These are phyloP conservation scores for Hemicordylus capensis DNA, from an alignment of 2,113 vertebrate genomes.

Conservation along the genomic window DNA sequence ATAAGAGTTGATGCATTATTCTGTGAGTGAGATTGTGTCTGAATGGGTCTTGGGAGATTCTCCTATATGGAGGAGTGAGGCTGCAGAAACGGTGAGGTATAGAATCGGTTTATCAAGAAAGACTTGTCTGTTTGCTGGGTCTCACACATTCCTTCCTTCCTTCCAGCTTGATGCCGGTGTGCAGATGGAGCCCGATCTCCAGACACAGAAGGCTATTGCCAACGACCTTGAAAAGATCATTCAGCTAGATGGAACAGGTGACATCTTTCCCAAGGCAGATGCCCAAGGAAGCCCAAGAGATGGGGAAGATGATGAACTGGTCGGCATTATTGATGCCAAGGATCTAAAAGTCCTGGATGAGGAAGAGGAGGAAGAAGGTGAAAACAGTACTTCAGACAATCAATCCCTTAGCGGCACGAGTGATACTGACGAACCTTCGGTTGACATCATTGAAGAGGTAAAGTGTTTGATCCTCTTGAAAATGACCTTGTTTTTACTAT, in stretches of 20 bases:
- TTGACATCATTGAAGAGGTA: slow-evolving; percentile 81
- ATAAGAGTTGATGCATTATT: background rate
- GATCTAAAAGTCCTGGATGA: slow-evolving; percentile 86
- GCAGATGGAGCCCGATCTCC: slow-evolving; percentile 54
- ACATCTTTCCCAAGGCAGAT: slow-evolving; percentile 81
- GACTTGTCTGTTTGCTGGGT: background rate
- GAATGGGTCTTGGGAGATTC: background rate
- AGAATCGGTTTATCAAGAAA: background rate
- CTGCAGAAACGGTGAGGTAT: background rate
- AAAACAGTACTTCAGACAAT: slow-evolving; percentile 76
- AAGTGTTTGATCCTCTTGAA: slow-evolving; percentile 43
- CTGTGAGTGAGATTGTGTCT: background rate
- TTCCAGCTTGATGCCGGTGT: slow-evolving; percentile 51
- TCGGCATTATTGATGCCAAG: slow-evolving; percentile 83
- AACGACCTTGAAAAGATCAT: slow-evolving; percentile 79
- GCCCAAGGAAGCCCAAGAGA: slow-evolving; percentile 65
- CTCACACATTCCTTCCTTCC: slow-evolving; percentile 17
- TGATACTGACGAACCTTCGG: slow-evolving; percentile 75
- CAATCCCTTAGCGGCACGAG: slow-evolving; percentile 76
- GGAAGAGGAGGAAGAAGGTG: slow-evolving; percentile 55
- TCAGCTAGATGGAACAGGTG: slow-evolving; percentile 88
- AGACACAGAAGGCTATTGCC: slow-evolving; percentile 55
- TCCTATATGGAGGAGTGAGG: no score
- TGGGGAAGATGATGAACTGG: slow-evolving; percentile 83
- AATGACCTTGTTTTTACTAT: background rate